Evolutionary conservation across 2,113 vertebrate species (phyloP).

Genomic region (Capricornis sumatraensis): DNA sequence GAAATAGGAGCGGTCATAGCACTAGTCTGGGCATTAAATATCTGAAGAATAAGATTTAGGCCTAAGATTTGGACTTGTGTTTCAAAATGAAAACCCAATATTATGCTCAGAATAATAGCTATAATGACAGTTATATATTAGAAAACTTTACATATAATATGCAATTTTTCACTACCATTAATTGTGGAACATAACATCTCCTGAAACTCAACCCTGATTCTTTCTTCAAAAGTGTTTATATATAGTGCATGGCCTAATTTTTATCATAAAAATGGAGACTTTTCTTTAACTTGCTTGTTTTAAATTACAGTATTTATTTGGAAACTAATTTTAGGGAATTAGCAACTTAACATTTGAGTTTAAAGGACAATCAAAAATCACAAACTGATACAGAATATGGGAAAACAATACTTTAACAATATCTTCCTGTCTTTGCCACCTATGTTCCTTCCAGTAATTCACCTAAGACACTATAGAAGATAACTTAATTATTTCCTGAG

Average conservation of each 20-base stretch:
- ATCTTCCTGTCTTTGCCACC: not conserved
- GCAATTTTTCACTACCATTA: conserved; percentile 34
- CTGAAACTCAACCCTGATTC: conserved; percentile 18
- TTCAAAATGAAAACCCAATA: conserved; percentile 45
- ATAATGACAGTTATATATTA: conserved; percentile 22
- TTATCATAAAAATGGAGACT: conserved; percentile 27
- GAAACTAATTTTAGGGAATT: conserved; percentile 46
- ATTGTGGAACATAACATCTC: conserved; percentile 33
- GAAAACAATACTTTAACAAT: not conserved
- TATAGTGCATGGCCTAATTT: conserved; percentile 53
- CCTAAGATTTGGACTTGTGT: not conserved
- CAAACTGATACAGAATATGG: not conserved
- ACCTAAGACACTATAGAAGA: not conserved
- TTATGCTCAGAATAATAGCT: conserved; percentile 28
- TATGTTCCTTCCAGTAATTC: not conserved
- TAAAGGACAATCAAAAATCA: conserved; percentile 43
- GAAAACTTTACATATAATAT: conserved; percentile 30
- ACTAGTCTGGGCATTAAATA: conserved; percentile 17
- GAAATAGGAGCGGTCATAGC: conserved; percentile 6
- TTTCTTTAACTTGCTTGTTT: conserved; percentile 1
- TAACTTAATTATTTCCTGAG: not conserved
- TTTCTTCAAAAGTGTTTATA: conserved; percentile 38
- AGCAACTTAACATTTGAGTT: conserved; percentile 46
- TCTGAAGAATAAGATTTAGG: conserved; percentile 42
- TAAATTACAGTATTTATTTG: conserved; percentile 55